Conservation (phyloP, 2,797 vertebrate species). For the Acipenser transmontanus region DNA sequence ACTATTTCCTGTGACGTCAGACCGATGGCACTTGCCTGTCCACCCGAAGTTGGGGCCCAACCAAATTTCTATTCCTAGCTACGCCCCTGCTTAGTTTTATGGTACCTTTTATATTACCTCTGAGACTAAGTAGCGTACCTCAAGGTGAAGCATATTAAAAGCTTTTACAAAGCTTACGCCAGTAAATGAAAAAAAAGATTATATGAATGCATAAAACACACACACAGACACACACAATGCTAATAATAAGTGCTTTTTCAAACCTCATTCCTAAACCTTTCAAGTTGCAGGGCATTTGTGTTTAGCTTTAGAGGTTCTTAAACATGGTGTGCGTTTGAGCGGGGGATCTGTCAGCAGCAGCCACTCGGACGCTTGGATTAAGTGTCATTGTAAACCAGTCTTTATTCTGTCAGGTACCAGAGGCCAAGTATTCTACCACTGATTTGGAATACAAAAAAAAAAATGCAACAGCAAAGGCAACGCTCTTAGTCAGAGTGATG, state of each 20-base stretch:
- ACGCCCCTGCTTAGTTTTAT: too few relatives aligned
- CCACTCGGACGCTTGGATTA: conserved; percentile 8
- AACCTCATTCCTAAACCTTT: neutral
- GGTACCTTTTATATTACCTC: too few relatives aligned
- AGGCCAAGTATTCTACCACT: too few relatives aligned
- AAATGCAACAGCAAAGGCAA: too few relatives aligned
- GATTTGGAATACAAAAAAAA: too few relatives aligned
- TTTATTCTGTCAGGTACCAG: conserved; percentile 5
- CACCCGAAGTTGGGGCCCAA: too few relatives aligned
- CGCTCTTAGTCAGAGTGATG: too few relatives aligned
- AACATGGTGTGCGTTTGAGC: neutral
- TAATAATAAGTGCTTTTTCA: neutral
- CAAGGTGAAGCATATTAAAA: neutral
- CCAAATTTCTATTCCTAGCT: too few relatives aligned
- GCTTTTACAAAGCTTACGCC: neutral
- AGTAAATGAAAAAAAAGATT: neutral
- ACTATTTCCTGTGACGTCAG: too few relatives aligned
- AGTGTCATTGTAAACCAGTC: neutral
- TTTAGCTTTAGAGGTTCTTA: neutral
- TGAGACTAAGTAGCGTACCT: neutral
- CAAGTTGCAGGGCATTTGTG: neutral
- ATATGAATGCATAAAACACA: neutral
- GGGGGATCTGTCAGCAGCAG: conserved; percentile 7
- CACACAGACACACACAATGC: too few relatives aligned
- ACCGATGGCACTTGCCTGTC: too few relatives aligned